These are phyloP conservation scores for Paratrypauchen microcephalus DNA, from an alignment of 2,797 vertebrate species.

Conservation along the genomic window DNA sequence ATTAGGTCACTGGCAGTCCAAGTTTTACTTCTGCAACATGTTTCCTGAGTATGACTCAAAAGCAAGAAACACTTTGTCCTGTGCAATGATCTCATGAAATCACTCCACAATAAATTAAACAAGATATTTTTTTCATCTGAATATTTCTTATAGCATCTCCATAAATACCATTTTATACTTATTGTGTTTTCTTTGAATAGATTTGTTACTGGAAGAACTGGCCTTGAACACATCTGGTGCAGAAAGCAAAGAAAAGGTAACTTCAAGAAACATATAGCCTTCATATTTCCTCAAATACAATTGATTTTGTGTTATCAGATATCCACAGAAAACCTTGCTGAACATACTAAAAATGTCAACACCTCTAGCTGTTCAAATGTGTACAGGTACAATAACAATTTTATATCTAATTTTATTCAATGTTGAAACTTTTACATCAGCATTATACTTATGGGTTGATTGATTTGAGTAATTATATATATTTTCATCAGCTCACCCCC, in stretches of 20 bases:
- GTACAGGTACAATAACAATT: constrained; percentile 71
- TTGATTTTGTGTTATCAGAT: constrained; percentile 38
- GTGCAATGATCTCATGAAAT: neutral
- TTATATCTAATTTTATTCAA: neutral
- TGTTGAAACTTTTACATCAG: neutral
- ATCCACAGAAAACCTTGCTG: constrained; percentile 7
- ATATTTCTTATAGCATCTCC: neutral
- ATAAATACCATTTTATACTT: neutral
- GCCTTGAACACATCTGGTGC: constrained; percentile 38
- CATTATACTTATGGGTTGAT: neutral
- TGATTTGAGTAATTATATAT: neutral
- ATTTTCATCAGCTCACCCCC: constrained; percentile 60
- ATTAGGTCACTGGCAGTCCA: neutral
- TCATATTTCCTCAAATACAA: neutral
- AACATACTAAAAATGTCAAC: constrained; percentile 20
- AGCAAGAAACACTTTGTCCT: neutral
- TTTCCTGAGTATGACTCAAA: constrained; percentile 62
- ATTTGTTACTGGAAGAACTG: constrained; percentile 73
- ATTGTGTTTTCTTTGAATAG: constrained; percentile 46
- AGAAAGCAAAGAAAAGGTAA: constrained; percentile 27
- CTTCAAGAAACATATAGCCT: constrained; percentile 1
- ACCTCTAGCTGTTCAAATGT: constrained; percentile 26
- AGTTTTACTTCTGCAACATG: constrained; percentile 65
- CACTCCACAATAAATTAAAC: neutral
- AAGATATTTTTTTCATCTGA: neutral